These are phyloP conservation scores for Ophioninae sp. DNA, from an alignment of 2,888 invertebrate genomes.

Conservation along the genomic window DNA sequence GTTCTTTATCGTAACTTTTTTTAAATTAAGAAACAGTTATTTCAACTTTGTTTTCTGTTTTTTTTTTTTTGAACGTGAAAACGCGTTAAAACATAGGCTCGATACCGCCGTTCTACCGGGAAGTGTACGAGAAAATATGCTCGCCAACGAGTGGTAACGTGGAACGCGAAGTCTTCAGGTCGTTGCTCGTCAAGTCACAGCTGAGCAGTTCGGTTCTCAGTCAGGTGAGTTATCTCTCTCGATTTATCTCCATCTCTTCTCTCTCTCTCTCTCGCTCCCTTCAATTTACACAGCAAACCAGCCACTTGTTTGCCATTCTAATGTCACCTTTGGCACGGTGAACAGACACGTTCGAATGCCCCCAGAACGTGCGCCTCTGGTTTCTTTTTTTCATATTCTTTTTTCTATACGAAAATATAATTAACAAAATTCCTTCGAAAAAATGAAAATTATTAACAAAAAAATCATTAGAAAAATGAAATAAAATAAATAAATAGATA, in stretches of 20 bases:
- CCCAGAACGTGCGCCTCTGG: background rate
- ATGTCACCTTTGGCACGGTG: constrained; percentile 9
- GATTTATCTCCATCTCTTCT: constrained; percentile 8
- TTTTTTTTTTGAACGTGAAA: background rate
- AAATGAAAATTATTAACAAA: no score
- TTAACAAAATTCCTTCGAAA: no score
- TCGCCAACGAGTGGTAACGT: constrained; percentile 83
- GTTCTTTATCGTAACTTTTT: no score
- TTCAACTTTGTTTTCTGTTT: background rate
- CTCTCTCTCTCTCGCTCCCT: background rate
- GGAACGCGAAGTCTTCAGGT: constrained; percentile 82
- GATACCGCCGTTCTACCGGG: constrained; percentile 83
- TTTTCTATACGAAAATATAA: no score
- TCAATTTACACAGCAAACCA: background rate
- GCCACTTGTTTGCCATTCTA: constrained; percentile 16
- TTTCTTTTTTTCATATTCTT: no score
- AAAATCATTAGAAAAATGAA: no score
- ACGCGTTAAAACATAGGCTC: constrained; percentile 77
- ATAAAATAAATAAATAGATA: no score
- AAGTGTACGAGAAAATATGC: constrained; percentile 83
- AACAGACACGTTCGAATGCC: constrained; percentile 2
- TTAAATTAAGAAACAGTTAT: no score
- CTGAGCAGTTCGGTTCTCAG: constrained; percentile 82
- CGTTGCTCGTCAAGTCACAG: constrained; percentile 82
- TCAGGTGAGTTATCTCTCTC: constrained; percentile 74